Evolutionary conservation across 2,797 vertebrate genomes (phyloP), one percentile per base, ranked within the genome.

Genomic region (Lithobates pipiens): DNA sequence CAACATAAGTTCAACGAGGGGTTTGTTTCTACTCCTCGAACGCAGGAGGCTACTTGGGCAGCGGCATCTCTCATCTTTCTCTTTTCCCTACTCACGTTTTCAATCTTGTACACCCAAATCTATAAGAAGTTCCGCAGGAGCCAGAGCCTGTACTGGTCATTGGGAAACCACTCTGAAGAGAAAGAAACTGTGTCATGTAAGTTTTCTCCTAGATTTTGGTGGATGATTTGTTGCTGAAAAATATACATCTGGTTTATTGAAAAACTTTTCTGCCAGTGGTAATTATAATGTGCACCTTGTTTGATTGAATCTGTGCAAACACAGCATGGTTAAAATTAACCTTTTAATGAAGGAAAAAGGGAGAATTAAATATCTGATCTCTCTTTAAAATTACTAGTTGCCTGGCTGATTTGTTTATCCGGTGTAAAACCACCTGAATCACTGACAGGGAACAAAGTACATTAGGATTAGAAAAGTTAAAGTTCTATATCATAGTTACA

Each of bases 21-120:
- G 7, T 39, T 89, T 74, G 90, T 86, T 0, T 93, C 91, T 63
- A 95, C 95, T 3, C 94, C 91, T 0, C 95, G 94, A 80, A 95
- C 95, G 0, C 94, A 97, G 5, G 97, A 98, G 86, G 97, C 96
- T 0, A 91, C 94, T 76, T 98, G 97, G 97, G 97, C 97, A 0
- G 96, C 96, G 1, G 96, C 94, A 0, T 95, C 97, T 0, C 90
- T 98, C 69, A 96, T 96, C 13, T 97, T 97, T 89, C 93, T 98
- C 80, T 90, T 98, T 85, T 93, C 95, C 32, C 92, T 97, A 76
- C 93, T 98, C 32, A 94, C 95, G 0, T 90, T 97, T 80, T 96
- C 96, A 0, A 93, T 97, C 2, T 94, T 98, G 29, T 97, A 97
- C 91, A 97, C 97, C 0, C 94, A 96, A 2, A 94, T 98, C 63